phyloP scores from a whole-genome alignment of 2,113 vertebrate genomes.

The Lepisosteus osseus region DNA sequence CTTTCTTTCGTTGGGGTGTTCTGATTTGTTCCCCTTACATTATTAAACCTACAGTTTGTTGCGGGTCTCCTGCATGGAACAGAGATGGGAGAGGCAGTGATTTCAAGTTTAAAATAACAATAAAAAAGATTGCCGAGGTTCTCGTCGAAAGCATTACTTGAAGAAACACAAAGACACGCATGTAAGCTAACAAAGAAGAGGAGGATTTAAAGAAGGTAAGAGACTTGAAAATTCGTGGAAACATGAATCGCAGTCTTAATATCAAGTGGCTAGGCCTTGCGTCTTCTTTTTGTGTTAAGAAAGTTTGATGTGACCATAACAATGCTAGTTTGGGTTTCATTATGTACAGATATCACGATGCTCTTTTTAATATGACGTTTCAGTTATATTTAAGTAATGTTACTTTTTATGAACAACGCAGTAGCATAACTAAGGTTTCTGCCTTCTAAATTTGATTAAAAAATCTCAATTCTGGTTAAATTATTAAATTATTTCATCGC shows the following conservation, averaged over 20 bases:
- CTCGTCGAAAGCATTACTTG: not conserved
- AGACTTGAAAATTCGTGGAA: not conserved
- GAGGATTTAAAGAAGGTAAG: conserved; percentile 12
- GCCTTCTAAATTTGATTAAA: not conserved
- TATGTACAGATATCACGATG: not conserved
- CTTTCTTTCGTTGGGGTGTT: conserved; percentile 9
- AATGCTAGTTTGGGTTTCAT: no score
- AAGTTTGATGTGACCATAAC: no score
- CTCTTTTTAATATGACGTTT: not conserved
- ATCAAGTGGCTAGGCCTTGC: no score
- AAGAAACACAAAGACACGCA: conserved; percentile 15
- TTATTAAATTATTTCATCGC: no score
- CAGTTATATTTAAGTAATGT: not conserved
- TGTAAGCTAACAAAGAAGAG: conserved; percentile 18
- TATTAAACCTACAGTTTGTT: conserved; percentile 2
- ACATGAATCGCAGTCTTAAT: no score
- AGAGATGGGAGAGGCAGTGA: conserved; percentile 24
- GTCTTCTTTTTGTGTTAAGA: no score
- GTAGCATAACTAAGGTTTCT: not conserved
- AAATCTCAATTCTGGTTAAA: not conserved
- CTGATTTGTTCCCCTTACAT: conserved; percentile 1
- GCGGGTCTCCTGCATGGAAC: conserved; percentile 11
- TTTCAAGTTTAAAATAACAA: conserved; percentile 21
- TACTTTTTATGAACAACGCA: not conserved
- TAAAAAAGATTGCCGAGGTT: not conserved